Evolutionary conservation across 2,888 invertebrate genomes (phyloP).

Genomic region (Cephonodes hylas): DNA sequence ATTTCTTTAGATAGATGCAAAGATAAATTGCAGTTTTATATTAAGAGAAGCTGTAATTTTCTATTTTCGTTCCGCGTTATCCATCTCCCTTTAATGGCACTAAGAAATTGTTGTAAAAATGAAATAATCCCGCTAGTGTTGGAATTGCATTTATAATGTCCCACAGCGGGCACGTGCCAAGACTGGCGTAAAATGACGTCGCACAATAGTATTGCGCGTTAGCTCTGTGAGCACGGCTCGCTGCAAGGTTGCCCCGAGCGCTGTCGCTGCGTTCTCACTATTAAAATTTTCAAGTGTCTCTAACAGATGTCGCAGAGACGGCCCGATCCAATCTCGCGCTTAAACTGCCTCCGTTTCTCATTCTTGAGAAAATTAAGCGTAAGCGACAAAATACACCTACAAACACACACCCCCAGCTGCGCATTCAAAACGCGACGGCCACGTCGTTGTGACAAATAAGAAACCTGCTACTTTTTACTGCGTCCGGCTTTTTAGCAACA

Average conservation of each 20-base stretch:
- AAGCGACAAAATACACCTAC: conserved; percentile 32
- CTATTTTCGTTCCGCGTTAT: not conserved
- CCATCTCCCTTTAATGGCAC: not conserved
- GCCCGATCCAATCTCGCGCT: conserved; percentile 50
- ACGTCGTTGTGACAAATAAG: conserved; percentile 38
- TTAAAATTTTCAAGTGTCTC: conserved; percentile 55
- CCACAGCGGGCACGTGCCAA: not conserved
- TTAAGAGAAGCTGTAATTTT: not conserved
- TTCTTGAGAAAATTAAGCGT: conserved; percentile 46
- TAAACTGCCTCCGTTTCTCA: conserved; percentile 49
- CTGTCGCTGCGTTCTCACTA: conserved; percentile 45
- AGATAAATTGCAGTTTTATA: too few species aligned
- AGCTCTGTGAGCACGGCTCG: not conserved
- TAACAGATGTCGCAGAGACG: conserved; percentile 50
- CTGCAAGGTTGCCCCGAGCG: conserved; percentile 19
- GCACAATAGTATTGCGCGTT: conserved; percentile 3
- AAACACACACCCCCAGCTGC: conserved; percentile 17
- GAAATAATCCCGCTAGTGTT: not conserved
- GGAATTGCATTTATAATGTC: conserved; percentile 6
- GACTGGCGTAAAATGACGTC: not conserved
- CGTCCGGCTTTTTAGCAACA: not conserved
- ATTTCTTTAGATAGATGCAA: too few species aligned
- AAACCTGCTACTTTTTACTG: conserved; percentile 25
- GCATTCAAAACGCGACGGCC: not conserved
- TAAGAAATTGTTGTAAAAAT: not conserved